Conservation (phyloP, 2,888 invertebrate species). For the Diaprepes abbreviatus region DNA sequence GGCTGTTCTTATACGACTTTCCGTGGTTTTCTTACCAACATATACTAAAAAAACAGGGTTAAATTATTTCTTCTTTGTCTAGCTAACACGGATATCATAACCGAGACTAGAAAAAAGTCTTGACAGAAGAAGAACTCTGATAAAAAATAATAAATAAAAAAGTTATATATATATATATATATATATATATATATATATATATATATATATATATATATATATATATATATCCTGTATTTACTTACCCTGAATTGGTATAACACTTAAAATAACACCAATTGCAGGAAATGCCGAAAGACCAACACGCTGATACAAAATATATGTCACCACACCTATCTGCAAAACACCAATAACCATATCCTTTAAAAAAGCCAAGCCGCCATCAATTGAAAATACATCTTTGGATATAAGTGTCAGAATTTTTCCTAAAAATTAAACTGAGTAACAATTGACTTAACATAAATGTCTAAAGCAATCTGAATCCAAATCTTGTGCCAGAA, state of each 20-base stretch:
- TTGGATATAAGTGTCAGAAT: constrained; percentile 91
- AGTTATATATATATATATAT: too few relatives aligned
- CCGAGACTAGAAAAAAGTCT: too few relatives aligned
- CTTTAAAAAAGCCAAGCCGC: constrained; percentile 27
- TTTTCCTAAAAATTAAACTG: too few relatives aligned
- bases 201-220: constrained; percentile 11
- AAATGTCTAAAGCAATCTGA: too few relatives aligned
- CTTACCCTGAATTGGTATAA: constrained; percentile 47
- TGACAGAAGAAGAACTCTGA: too few relatives aligned
- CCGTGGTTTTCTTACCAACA: constrained; percentile 53
- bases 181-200: constrained; percentile 50
- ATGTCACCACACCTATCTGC: constrained; percentile 36
- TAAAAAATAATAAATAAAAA: too few relatives aligned
- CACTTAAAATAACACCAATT: constrained; percentile 36
- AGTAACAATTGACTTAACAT: too few relatives aligned
- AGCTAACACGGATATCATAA: too few relatives aligned
- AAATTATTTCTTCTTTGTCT: too few relatives aligned
- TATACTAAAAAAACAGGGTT: constrained; percentile 58
- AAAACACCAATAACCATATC: constrained; percentile 42
- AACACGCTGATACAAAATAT: constrained; percentile 41
- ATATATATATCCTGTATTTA: neutral
- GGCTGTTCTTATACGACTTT: constrained; percentile 52
- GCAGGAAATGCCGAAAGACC: constrained; percentile 43
- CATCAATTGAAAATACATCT: constrained; percentile 73
- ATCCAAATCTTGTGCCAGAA: too few relatives aligned